Conservation (phyloP, 2,888 invertebrate genomes). For the Augiades crinisus region DNA sequence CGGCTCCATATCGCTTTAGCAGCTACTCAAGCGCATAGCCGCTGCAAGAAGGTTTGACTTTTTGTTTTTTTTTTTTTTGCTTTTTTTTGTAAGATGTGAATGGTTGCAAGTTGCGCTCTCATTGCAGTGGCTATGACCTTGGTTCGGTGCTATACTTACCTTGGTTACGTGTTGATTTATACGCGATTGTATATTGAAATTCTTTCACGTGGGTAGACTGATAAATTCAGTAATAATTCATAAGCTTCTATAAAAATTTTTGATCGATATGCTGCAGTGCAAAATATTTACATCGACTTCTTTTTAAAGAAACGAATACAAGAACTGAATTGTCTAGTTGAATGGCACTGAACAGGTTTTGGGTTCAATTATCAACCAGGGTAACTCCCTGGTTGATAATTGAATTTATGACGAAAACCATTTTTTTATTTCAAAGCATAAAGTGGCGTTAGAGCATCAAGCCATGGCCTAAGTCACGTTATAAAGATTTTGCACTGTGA, state of each 20-base stretch:
- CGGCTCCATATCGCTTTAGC: constrained; percentile 42
- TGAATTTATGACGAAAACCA: no score
- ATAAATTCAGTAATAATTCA: neutral
- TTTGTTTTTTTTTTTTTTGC: constrained; percentile 29
- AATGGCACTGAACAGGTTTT: no score
- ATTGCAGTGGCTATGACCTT: constrained; percentile 80
- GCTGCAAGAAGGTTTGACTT: constrained; percentile 57
- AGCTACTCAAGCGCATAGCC: constrained; percentile 80
- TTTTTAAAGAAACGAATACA: no score
- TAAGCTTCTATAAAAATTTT: neutral
- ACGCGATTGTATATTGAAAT: neutral
- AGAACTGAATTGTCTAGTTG: no score
- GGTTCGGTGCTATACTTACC: constrained; percentile 45
- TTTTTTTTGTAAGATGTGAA: constrained; percentile 7
- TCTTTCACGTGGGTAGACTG: neutral
- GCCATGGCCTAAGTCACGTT: no score
- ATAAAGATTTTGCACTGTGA: no score
- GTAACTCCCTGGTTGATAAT: no score
- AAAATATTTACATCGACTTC: no score
- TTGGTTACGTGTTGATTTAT: constrained; percentile 26
- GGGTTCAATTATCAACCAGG: no score
- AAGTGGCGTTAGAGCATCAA: no score
- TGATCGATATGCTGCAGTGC: no score
- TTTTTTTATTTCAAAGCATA: no score
- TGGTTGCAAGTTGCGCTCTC: constrained; percentile 35